phyloP scores from a whole-genome alignment of 1,140 invertebrate genomes.

The Hormaphis cornu region DNA sequence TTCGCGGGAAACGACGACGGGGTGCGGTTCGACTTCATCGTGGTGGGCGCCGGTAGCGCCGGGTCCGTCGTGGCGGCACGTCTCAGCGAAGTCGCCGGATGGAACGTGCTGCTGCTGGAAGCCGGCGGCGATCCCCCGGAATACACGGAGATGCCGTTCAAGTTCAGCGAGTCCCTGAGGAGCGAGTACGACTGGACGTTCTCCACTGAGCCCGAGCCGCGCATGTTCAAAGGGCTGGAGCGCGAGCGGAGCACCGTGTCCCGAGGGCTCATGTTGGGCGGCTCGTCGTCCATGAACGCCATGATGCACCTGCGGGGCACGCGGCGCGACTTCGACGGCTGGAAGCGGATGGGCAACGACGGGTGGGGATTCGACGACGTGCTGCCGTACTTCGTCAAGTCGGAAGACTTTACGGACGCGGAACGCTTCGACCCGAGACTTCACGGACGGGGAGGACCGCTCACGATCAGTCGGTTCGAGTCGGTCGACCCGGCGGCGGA shows the following conservation, averaged over 20 bases:
- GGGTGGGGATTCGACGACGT: conserved; percentile 80
- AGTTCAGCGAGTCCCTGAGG: not conserved
- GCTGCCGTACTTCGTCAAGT: conserved; percentile 78
- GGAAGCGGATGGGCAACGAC: conserved; percentile 53
- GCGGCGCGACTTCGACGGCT: conserved; percentile 61
- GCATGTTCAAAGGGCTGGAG: conserved; percentile 32
- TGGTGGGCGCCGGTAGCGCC: conserved; percentile 49
- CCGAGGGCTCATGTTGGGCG: conserved; percentile 36
- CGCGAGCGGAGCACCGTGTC: conserved; percentile 30
- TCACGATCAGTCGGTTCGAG: conserved; percentile 14
- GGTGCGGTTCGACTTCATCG: conserved; percentile 28
- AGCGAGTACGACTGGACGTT: conserved; percentile 29
- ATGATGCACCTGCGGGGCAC: conserved; percentile 80
- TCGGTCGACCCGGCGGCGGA: conserved; percentile 1
- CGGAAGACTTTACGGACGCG: conserved; percentile 74
- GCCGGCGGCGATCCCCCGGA: conserved; percentile 55
- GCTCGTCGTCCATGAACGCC: conserved; percentile 49
- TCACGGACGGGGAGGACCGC: conserved; percentile 48
- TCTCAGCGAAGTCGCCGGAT: conserved; percentile 44
- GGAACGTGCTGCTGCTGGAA: conserved; percentile 48
- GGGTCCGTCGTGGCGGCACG: conserved; percentile 50
- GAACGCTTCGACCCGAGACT: conserved; percentile 58
- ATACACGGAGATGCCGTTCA: conserved; percentile 28
- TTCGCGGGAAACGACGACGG: not conserved
- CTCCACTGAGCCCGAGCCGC: not conserved